A percentile compares a stretch with the other conserved stretches of the same genome.
These are phyloP conservation scores for Rhagologus leucostigma DNA, from an alignment of 2,113 vertebrate genomes.

Conservation along the genomic window DNA sequence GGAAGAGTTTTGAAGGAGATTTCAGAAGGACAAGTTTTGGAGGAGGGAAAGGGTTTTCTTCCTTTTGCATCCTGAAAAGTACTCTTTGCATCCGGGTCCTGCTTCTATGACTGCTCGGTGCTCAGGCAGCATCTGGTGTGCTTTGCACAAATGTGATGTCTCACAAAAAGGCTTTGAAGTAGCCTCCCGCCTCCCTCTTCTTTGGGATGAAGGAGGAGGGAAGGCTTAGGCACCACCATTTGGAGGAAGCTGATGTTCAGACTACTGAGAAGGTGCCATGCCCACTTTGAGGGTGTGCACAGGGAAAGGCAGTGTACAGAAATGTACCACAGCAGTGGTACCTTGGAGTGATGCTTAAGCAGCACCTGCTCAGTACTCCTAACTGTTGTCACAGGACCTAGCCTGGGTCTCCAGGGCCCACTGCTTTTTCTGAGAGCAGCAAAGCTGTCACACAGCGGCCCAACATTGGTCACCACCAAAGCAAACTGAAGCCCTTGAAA, in stretches of 20 bases:
- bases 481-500: not conserved
- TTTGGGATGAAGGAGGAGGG: not conserved
- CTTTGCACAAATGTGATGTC: not conserved
- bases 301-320: not conserved
- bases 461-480: accelerated
- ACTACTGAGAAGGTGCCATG: not conserved
- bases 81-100: not conserved
- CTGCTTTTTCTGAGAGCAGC: not conserved
- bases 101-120: not conserved
- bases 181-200: not conserved
- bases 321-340: not conserved
- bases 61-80: not conserved
- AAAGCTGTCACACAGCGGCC: not conserved
- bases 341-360: not conserved
- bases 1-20: not conserved
- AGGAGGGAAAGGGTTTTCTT: not conserved
- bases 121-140: not conserved
- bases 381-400: not conserved
- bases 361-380: not conserved
- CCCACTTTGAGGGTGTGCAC: not conserved
- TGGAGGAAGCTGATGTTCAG: not conserved
- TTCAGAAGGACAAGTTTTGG: not conserved
- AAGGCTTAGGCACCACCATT: not conserved
- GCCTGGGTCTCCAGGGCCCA: not conserved
- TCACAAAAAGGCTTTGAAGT: not conserved